phyloP scores from a whole-genome alignment of 2,888 invertebrate species.

The Drosophila neonasuta region DNA sequence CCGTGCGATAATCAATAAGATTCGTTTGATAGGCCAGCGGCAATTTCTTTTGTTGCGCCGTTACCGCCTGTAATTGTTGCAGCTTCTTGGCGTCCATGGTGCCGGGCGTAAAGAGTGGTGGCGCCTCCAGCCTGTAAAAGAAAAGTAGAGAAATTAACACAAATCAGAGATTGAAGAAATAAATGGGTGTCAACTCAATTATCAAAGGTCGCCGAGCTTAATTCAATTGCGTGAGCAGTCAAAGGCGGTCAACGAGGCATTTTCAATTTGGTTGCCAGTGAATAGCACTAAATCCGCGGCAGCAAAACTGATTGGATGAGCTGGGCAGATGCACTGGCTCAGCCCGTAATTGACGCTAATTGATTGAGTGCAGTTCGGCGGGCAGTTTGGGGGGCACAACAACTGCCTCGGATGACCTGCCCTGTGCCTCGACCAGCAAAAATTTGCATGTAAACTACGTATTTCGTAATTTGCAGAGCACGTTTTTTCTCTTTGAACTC shows the following conservation, averaged over 20 bases:
- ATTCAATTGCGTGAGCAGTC: conserved; percentile 56
- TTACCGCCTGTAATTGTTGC: conserved; percentile 81
- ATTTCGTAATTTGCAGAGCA: conserved; percentile 2
- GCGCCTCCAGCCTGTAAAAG: conserved; percentile 87
- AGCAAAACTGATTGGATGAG: conserved; percentile 13
- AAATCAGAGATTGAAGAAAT: conserved; percentile 11
- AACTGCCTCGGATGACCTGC: not conserved
- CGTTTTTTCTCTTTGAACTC: not conserved
- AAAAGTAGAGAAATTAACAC: not conserved
- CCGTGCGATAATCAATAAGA: conserved; percentile 83
- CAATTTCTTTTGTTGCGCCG: conserved; percentile 82
- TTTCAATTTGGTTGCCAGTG: conserved; percentile 31
- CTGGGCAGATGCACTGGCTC: conserved; percentile 45
- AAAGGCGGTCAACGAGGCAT: conserved; percentile 15
- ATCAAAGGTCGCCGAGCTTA: conserved; percentile 47
- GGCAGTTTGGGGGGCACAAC: too few species aligned
- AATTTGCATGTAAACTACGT: conserved; percentile 16
- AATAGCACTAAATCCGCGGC: conserved; percentile 23
- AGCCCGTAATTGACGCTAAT: conserved; percentile 79
- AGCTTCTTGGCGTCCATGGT: conserved; percentile 88
- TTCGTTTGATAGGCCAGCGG: conserved; percentile 83
- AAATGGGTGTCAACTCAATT: conserved; percentile 46
- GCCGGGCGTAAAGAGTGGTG: conserved; percentile 85
- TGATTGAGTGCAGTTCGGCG: conserved; percentile 68
- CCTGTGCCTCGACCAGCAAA: not conserved